A percentile compares a stretch with the other conserved stretches of the same genome.
These are phyloP conservation scores for Ictalurus punctatus DNA, from an alignment of 2,113 vertebrate genomes.

Conservation along the genomic window DNA sequence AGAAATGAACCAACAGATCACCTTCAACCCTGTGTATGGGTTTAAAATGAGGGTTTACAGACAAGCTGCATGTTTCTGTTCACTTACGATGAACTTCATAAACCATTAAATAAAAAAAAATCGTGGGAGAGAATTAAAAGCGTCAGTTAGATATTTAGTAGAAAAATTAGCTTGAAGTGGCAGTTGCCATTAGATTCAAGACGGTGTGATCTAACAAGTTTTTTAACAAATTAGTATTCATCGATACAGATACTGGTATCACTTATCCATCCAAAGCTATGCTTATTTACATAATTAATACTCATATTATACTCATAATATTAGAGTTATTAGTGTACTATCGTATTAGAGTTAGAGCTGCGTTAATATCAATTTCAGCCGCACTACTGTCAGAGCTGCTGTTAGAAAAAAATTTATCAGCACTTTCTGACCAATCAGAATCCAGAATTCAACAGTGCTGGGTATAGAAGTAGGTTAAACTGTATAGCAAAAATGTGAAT, in stretches of 20 bases:
- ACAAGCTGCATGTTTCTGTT: not conserved
- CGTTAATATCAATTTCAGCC: not conserved
- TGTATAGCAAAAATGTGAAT: not conserved
- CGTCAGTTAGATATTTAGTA: no score
- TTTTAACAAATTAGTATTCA: not conserved
- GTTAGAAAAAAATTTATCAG: not conserved
- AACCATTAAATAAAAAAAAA: no score
- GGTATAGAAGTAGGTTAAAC: not conserved
- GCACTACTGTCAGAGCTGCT: not conserved
- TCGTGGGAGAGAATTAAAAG: no score
- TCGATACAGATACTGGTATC: no score
- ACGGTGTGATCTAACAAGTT: not conserved
- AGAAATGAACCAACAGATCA: not conserved
- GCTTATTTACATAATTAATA: no score
- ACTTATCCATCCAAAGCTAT: no score
- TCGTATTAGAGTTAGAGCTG: not conserved
- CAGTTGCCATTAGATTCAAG: not conserved
- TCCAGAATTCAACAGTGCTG: not conserved
- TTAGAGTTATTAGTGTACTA: no score
- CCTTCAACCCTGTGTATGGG: not conserved
- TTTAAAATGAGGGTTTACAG: not conserved
- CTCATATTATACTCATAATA: no score
- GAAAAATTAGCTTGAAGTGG: not conserved
- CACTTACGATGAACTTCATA: no score
- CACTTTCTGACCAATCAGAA: not conserved